These are phyloP conservation scores for Diadophis punctatus DNA, from an alignment of 2,113 vertebrate genomes.

Conservation along the genomic window DNA sequence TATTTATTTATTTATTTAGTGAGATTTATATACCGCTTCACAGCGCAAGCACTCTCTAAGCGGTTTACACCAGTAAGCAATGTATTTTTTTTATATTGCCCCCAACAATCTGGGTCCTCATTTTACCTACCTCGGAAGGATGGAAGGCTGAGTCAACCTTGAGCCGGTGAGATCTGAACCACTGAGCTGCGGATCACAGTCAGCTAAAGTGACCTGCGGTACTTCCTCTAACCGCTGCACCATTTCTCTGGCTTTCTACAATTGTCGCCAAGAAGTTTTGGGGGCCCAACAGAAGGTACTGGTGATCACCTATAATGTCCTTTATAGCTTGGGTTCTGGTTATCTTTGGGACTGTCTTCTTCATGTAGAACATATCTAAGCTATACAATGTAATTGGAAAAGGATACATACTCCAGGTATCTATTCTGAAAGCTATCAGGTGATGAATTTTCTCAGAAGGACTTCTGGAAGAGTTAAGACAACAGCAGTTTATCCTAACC, in stretches of 20 bases:
- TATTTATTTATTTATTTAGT: too few relatives aligned
- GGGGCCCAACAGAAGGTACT: neutral
- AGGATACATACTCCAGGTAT: neutral
- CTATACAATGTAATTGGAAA: neutral
- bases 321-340: neutral
- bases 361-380: neutral
- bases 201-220: too few relatives aligned
- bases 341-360: neutral
- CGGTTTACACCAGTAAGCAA: too few relatives aligned
- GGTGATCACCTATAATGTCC: neutral
- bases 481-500: neutral
- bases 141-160: too few relatives aligned
- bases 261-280: neutral
- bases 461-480: neutral
- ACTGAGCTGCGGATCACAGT: too few relatives aligned
- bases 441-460: neutral
- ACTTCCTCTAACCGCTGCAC: too few relatives aligned
- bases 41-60: too few relatives aligned
- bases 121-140: too few relatives aligned
- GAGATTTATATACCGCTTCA: too few relatives aligned
- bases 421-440: neutral
- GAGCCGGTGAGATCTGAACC: too few relatives aligned
- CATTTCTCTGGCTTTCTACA: neutral
- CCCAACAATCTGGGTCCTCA: too few relatives aligned
- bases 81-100: too few relatives aligned